Percentiles rank a stretch among this genome's conserved stretches.
Conservation (phyloP, 1,140 invertebrate genomes). For the Megathymus violae region DNA sequence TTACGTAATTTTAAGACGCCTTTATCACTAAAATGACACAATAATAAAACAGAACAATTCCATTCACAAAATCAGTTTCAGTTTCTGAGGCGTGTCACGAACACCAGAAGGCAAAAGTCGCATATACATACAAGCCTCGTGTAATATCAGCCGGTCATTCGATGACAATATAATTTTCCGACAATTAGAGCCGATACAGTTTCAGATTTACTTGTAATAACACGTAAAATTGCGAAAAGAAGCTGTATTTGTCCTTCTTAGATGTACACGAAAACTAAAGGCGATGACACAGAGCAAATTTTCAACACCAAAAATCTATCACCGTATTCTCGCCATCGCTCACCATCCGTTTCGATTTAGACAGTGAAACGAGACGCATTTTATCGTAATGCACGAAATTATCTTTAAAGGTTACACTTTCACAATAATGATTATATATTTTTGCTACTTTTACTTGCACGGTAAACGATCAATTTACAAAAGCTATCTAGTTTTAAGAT, state of each 20-base stretch:
- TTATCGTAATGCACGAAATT: conserved; percentile 69
- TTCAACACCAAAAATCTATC: conserved; percentile 83
- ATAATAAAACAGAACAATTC: conserved; percentile 77
- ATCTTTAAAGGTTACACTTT: conserved; percentile 69
- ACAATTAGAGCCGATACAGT: conserved; percentile 70
- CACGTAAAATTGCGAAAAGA: conserved; percentile 69
- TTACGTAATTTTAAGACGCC: conserved; percentile 81
- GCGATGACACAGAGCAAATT: conserved; percentile 81
- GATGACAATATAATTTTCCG: conserved; percentile 80
- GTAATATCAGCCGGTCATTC: conserved; percentile 83
- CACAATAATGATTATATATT: conserved; percentile 66
- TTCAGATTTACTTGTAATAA: conserved; percentile 62
- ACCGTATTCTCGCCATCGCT: conserved; percentile 82
- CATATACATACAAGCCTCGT: conserved; percentile 83
- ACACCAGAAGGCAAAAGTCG: conserved; percentile 81
- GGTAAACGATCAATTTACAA: conserved; percentile 80
- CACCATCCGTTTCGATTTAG: conserved; percentile 77
- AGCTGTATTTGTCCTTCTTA: conserved; percentile 65
- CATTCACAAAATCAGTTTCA: conserved; percentile 80
- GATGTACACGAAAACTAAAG: conserved; percentile 71
- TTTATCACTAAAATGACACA: conserved; percentile 80
- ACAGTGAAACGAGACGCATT: conserved; percentile 77
- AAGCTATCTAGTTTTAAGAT: conserved; percentile 78
- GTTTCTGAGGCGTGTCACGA: conserved; percentile 83
- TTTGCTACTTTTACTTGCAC: conserved; percentile 66